Percentiles rank a stretch among this genome's conserved stretches.
phyloP scores from a whole-genome alignment of 2,888 invertebrate species.

The Agriopis marginaria region DNA sequence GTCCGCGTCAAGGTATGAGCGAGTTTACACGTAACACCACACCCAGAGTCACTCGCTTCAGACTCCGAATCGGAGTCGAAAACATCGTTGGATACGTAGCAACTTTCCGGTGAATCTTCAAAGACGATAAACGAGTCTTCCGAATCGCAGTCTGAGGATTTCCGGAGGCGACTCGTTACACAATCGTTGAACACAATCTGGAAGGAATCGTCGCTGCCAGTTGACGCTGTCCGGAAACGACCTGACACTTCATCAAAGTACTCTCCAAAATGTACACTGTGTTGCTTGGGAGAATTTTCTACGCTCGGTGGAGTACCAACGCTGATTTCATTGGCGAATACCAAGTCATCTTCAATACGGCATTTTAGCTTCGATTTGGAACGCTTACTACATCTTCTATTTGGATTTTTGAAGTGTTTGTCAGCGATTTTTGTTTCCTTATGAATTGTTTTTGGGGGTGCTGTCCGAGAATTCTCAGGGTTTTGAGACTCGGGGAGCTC shows the following conservation, averaged over 20 bases:
- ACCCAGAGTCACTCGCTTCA: conserved; percentile 65
- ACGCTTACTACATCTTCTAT: conserved; percentile 55
- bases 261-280: conserved; percentile 43
- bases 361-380: conserved; percentile 54
- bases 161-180: conserved; percentile 49
- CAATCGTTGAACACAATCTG: conserved; percentile 78
- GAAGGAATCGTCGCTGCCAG: conserved; percentile 76
- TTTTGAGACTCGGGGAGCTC: conserved; percentile 4
- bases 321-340: conserved; percentile 64
- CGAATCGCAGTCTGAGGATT: conserved; percentile 83
- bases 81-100: conserved; percentile 75
- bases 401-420: conserved; percentile 62
- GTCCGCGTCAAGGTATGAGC: conserved; percentile 67
- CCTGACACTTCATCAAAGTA: conserved; percentile 77
- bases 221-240: conserved; percentile 65
- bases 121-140: conserved; percentile 87
- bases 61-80: conserved; percentile 58
- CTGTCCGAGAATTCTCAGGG: conserved; percentile 25
- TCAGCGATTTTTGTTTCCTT: conserved; percentile 52
- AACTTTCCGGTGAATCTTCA: conserved; percentile 74
- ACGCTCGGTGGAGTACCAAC: conserved; percentile 53
- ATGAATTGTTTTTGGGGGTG: conserved; percentile 48
- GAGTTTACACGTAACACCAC: conserved; percentile 56
- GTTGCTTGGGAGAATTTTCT: conserved; percentile 55
- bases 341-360: conserved; percentile 63